Percentiles rank a stretch among this genome's conserved stretches.
These are phyloP conservation scores for Thecophora atra DNA, from an alignment of 2,888 invertebrate genomes.

Conservation along the genomic window DNA sequence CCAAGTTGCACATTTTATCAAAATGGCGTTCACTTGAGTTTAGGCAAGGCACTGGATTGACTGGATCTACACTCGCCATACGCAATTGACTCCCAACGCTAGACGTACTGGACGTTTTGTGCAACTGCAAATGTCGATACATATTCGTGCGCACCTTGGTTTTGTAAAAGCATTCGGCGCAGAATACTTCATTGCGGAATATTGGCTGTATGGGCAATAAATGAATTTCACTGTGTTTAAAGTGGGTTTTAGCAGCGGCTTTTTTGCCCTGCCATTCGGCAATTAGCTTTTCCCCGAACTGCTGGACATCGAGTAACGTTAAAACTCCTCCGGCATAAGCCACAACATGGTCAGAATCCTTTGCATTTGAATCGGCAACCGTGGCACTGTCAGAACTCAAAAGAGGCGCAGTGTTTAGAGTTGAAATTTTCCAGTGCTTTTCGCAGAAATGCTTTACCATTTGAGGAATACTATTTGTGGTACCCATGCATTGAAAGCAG, in stretches of 20 bases:
- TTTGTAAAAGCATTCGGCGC: conserved; percentile 74
- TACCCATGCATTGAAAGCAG: conserved; percentile 71
- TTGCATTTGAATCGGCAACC: conserved; percentile 17
- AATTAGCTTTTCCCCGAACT: conserved; percentile 53
- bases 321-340: conserved; percentile 65
- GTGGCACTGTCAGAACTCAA: conserved; percentile 24
- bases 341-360: conserved; percentile 60
- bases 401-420: conserved; percentile 39
- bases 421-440: conserved; percentile 65
- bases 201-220: conserved; percentile 74
- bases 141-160: conserved; percentile 79
- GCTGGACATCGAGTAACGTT: conserved; percentile 45
- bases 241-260: conserved; percentile 58
- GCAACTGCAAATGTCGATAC: conserved; percentile 75
- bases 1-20: conserved; percentile 85
- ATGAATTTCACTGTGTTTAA: conserved; percentile 72
- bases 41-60: conserved; percentile 84
- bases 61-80: conserved; percentile 75
- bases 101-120: conserved; percentile 64
- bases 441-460: conserved; percentile 68
- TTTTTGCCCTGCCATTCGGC: conserved; percentile 52
- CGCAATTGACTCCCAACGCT: conserved; percentile 27
- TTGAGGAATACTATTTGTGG: conserved; percentile 52
- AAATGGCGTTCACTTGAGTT: conserved; percentile 82
- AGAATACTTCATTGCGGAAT: conserved; percentile 71